phyloP scores from a whole-genome alignment of 1,140 invertebrate species.

The Ridgeia piscesae region DNA sequence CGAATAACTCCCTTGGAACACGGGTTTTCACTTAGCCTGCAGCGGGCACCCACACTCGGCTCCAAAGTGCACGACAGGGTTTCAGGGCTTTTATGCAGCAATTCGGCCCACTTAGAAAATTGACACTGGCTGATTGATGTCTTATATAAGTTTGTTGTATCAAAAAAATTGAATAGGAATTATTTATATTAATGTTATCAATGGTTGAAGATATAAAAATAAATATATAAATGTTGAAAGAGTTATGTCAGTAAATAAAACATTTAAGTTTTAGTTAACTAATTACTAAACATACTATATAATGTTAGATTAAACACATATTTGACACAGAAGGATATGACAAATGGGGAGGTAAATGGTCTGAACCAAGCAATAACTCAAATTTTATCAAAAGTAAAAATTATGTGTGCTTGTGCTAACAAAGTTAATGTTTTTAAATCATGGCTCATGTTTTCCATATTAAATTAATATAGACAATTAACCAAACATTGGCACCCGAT shows the following conservation, averaged over 20 bases:
- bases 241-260: not conserved
- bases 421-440: not conserved
- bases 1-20: not conserved
- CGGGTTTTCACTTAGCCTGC: not conserved
- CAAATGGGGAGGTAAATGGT: not conserved
- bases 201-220: not conserved
- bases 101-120: not conserved
- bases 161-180: not conserved
- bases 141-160: not conserved
- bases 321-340: no score
- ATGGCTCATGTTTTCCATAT: not conserved
- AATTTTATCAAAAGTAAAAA: not conserved
- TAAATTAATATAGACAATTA: not conserved
- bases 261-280: not conserved
- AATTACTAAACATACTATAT: not conserved
- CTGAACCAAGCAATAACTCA: not conserved
- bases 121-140: not conserved
- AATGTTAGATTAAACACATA: not conserved
- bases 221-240: not conserved
- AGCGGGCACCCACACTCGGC: not conserved
- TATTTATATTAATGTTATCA: not conserved
- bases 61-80: not conserved
- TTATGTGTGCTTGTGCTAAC: not conserved
- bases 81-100: not conserved
- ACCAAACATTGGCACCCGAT: not conserved